Evolutionary conservation across 2,113 vertebrate genomes (phyloP), one percentile per base, ranked within the genome.

Genomic region (Oncorhynchus mykiss): DNA sequence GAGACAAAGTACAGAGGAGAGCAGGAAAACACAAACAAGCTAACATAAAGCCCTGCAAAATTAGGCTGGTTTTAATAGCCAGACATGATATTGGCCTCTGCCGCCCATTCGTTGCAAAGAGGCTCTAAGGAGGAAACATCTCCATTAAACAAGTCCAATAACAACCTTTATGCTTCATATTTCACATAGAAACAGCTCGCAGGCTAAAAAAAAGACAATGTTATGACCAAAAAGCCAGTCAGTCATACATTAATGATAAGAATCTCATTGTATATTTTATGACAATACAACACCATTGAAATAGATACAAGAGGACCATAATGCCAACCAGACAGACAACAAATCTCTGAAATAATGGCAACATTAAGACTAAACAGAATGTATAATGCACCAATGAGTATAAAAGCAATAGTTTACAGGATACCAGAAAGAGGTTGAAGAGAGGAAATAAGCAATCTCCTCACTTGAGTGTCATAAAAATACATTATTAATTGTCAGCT

Each of bases 211-310:
- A 78, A 83, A 62, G 51, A 79, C 78, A 80, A 75, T 78, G 80
- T 82, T 81, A 85, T 80, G 77, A 78, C 71, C 74, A 78, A 85
- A 82, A 72, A 78, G 70, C 72, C 62, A 73, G 72, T 75, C 77
- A 67, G 71, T 85, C 77, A 82, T 84, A 83, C 77, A 86, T 86
- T 84, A 88, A 82, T 85, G 81, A 86, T 80, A 72, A 88, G 76
- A 65, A 78, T 77, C 73, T 85, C 74, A 73, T 74, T 82, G 85
- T 76, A 83, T 83, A 80, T 82, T 88, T 86, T 81, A 78, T 86
- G 74, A 82, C 76, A 76, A 83, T 67, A 75, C 74, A 76, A 70
- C 57, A 74, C 66, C 76, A 82, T 88, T 81, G 82, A 75, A 80
- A 69, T 69, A 71, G 54, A 72, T 81, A 78, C 49, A 34, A 73